phyloP scores from a whole-genome alignment of 2,888 invertebrate species.

The Agrotis clavis region DNA sequence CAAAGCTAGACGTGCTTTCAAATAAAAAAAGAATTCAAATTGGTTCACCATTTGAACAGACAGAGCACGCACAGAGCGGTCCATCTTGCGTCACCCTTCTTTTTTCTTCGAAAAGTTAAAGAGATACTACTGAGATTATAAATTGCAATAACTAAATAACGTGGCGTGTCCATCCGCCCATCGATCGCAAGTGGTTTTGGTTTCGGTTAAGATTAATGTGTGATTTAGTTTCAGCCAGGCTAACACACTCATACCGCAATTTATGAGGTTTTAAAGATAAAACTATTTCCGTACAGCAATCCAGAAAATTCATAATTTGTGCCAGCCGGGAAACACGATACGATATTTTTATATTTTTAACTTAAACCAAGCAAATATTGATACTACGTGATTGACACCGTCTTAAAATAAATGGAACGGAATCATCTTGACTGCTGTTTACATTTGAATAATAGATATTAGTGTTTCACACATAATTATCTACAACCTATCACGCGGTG shows the following conservation, averaged over 20 bases:
- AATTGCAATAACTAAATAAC: neutral
- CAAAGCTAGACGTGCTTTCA: no score
- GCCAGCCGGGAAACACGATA: neutral
- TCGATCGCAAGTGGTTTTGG: neutral
- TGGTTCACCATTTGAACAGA: no score
- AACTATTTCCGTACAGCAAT: no score
- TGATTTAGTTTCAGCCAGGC: neutral
- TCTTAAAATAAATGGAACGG: constrained; percentile 28
- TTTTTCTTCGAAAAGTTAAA: no score
- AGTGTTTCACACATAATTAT: neutral
- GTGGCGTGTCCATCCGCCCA: no score
- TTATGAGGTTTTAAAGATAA: neutral
- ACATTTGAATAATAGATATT: constrained; percentile 20
- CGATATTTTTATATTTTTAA: neutral
- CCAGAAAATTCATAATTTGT: no score
- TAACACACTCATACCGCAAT: neutral
- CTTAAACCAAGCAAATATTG: constrained; percentile 18
- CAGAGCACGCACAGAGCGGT: no score
- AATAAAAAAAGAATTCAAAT: no score
- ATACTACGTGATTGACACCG: neutral
- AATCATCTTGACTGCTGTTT: constrained; percentile 7
- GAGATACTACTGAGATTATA: no score
- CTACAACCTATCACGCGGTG: constrained; percentile 1
- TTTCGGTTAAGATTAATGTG: neutral
- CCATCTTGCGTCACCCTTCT: no score